Percentiles rank a stretch among this genome's conserved stretches.
Conservation (phyloP, 2,888 invertebrate species). For the Dione juno region DNA sequence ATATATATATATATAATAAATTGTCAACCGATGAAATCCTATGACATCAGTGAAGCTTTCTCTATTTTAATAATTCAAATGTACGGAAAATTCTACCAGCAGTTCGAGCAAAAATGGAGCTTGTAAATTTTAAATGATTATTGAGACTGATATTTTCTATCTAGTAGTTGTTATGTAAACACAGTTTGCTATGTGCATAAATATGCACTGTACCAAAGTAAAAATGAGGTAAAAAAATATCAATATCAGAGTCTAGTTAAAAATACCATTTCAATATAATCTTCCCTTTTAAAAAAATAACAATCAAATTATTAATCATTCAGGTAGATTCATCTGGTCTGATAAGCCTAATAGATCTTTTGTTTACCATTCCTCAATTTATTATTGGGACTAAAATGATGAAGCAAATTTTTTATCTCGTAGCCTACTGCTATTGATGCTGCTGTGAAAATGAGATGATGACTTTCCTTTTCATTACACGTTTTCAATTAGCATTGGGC, state of each 20-base stretch:
- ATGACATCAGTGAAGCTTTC: not conserved
- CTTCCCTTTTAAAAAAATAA: not conserved
- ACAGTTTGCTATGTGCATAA: too few relatives aligned
- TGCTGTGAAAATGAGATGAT: slow-evolving; percentile 65
- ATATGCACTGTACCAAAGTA: too few relatives aligned
- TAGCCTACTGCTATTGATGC: slow-evolving; percentile 53
- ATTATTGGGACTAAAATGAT: slow-evolving; percentile 66
- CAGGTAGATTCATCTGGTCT: too few relatives aligned
- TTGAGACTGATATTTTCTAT: too few relatives aligned
- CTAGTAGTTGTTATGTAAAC: too few relatives aligned
- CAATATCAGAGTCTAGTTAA: not conserved
- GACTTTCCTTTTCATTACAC: slow-evolving; percentile 45
- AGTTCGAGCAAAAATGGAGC: not conserved
- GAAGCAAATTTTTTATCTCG: slow-evolving; percentile 60
- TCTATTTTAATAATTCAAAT: slow-evolving; percentile 14
- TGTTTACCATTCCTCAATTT: slow-evolving; percentile 53
- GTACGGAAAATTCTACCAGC: not conserved
- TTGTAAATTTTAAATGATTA: too few relatives aligned
- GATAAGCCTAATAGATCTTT: slow-evolving; percentile 61
- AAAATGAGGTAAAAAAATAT: not conserved
- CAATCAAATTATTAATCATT: not conserved
- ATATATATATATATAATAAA: too few relatives aligned
- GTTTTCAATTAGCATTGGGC: slow-evolving; percentile 36
- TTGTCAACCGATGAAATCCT: too few relatives aligned
- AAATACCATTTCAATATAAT: not conserved